These are phyloP conservation scores for Drosophila kanekoi DNA, from an alignment of 2,888 invertebrate genomes.

Conservation along the genomic window DNA sequence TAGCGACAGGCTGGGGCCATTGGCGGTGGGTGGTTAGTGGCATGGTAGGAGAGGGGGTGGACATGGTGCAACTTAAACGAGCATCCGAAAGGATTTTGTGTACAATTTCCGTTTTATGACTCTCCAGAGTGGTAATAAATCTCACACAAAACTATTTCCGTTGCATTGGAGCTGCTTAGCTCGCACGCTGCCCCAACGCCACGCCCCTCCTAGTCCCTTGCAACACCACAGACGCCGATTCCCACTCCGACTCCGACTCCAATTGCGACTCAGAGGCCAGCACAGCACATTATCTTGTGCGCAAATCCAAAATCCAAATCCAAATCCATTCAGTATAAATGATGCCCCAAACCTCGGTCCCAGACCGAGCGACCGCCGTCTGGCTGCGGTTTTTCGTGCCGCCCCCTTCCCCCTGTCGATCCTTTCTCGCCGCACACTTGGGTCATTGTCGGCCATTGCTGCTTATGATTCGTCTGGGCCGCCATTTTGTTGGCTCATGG, in stretches of 20 bases:
- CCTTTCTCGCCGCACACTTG: slow-evolving; percentile 37
- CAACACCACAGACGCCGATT: slow-evolving; percentile 37
- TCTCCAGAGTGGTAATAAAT: slow-evolving; percentile 85
- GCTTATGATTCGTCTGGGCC: slow-evolving; percentile 71
- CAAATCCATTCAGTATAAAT: slow-evolving; percentile 81
- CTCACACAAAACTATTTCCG: slow-evolving; percentile 85
- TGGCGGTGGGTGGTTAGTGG: neutral
- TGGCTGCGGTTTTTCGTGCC: slow-evolving; percentile 65
- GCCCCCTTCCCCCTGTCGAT: slow-evolving; percentile 7
- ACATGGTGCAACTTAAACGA: slow-evolving; percentile 75
- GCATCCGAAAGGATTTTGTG: slow-evolving; percentile 84
- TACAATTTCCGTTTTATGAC: slow-evolving; percentile 85
- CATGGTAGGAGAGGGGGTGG: neutral
- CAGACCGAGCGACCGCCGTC: slow-evolving; percentile 41
- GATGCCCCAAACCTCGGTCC: slow-evolving; percentile 44
- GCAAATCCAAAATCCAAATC: slow-evolving; percentile 76
- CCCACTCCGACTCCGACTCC: slow-evolving; percentile 15
- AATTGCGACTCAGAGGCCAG: slow-evolving; percentile 1
- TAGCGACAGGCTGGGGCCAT: slow-evolving; percentile 11
- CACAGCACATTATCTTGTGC: slow-evolving; percentile 75
- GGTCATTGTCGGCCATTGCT: slow-evolving; percentile 73
- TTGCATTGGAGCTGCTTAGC: slow-evolving; percentile 81
- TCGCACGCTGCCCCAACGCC: slow-evolving; percentile 22
- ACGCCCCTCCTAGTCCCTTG: slow-evolving; percentile 33
- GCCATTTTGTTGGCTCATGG: slow-evolving; percentile 73